Evolutionary conservation across 2,888 invertebrate species (phyloP).

Genomic region (Conomelus anceps): DNA sequence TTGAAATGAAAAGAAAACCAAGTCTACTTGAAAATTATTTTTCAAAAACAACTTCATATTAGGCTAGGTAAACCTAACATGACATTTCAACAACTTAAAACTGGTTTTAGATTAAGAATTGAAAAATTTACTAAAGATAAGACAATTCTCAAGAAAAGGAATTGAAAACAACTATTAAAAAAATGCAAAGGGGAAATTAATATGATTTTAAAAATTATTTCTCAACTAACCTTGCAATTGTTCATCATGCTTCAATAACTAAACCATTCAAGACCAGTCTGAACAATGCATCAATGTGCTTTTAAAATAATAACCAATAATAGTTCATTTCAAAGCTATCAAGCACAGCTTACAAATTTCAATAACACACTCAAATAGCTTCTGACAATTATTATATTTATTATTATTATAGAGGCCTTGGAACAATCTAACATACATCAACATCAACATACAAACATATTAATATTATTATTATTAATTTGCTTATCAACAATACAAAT

Average conservation of each 20-base stretch:
- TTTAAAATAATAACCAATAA: not conserved
- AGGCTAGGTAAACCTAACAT: too few species aligned
- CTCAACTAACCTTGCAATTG: too few species aligned
- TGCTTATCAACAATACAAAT: not conserved
- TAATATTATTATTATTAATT: not conserved
- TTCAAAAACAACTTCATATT: not conserved
- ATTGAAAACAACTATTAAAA: too few species aligned
- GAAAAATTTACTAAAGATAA: too few species aligned
- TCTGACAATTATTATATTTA: not conserved
- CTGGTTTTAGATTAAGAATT: too few species aligned
- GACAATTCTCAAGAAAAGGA: too few species aligned
- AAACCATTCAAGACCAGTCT: not conserved
- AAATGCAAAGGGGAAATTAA: too few species aligned
- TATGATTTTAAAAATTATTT: too few species aligned
- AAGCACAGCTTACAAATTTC: not conserved
- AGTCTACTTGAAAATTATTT: not conserved
- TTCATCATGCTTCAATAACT: too few species aligned
- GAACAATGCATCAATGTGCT: not conserved
- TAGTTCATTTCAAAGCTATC: not conserved
- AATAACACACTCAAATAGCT: not conserved
- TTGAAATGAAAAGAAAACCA: not conserved
- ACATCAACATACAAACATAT: not conserved
- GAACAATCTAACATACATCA: not conserved
- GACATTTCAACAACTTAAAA: too few species aligned
- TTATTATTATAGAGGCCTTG: not conserved